Evolutionary conservation across 2,888 invertebrate genomes (phyloP), one percentile per base, ranked within the genome.

Genomic region (Tenthredo notha): DNA sequence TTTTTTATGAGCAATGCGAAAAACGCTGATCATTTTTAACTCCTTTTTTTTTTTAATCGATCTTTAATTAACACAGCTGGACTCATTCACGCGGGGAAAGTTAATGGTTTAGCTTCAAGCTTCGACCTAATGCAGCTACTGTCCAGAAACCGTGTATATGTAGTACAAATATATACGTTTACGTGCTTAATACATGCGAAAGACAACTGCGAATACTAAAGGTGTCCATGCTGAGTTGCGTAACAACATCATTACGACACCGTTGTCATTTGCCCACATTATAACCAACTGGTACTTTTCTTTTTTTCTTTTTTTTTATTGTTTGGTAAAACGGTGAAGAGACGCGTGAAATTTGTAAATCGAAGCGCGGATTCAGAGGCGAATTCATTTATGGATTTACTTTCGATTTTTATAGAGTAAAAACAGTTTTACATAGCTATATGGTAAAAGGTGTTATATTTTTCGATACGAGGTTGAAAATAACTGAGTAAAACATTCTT

Each of bases 201-300:
- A 77, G 7, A 77, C 54, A 77, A 37, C n/a, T 54, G 54, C 29
- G 77, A 50, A 77, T 77, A 77, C 77, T 33, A 9, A 77, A 77
- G 50, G 77, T 54, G 54, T 77, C 54, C 77, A 77, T 54, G 29
- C 25, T 10, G 40, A 10, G 61, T 80, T 80, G 18, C 83, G 83
- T 67, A 83, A 83, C 47, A 47, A 47, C 37, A n/a, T 33, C 47
- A 83, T 83, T 83, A 83, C 43, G 83, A 67, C 67, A 83, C 47
- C 67, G 67, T 83, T 47, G 37, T 43, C 83, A 61, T 50, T 58
- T 80, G 83, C 21, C 47, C 25, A 47, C 10, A 21, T 70, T 61
- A n/a, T n/a, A 9, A 25, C 37, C n/a, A 33, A 6, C 67, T 83
- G n/a, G 43, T 37, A 65, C 21, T 80, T 43, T 47, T 83, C 15